Evolutionary conservation across 2,797 vertebrate genomes (phyloP), one percentile per base, ranked within the genome.

Genomic region (Xenentodon cancila): DNA sequence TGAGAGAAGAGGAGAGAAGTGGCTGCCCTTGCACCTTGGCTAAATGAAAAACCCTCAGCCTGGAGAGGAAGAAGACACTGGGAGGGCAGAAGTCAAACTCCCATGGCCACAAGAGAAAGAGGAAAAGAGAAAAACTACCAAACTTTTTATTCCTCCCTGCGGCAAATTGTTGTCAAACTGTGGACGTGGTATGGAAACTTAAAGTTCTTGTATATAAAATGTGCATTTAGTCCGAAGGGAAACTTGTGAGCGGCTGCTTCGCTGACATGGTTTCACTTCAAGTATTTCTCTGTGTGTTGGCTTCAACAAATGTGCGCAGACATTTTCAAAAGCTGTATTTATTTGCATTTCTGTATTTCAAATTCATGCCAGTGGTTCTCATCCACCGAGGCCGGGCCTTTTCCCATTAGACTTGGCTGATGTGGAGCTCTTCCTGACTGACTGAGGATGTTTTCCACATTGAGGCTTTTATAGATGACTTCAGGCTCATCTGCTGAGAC

Each of bases 61-160:
- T 57, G 77, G 74, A 91, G 88, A 91, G 60, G 59, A 88, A 78
- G 37, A 86, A 84, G 84, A 84, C 73, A 80, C 84, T 87, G 77
- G 74, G 64, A 88, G 92, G 91, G 90, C 90, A 93, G 78, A 91
- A 91, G 93, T 93, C 92, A 93, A 90, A 77, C 87, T 88, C 89
- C 79, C 59, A 78, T 82, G 86, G 90, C 88, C 75, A 17, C 30
- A 42, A 53, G 81, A 76, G 66, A 57, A 61, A 64, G 62, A 64
- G n/a, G 46, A 59, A 56, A 50, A 75, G 68, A 53, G 57, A 59
- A 79, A 85, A 84, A 79, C 70, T 65, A 83, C 73, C 73, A 86
- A 92, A 92, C 80, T 90, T 90, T 84, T 61, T 73, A 62, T 76
- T 73, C 67, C 75, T 30, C 70, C 90, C 88, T 71, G 55, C 15